Evolutionary conservation across 2,113 vertebrate genomes (phyloP).

Genomic region (Narcine bancroftii): DNA sequence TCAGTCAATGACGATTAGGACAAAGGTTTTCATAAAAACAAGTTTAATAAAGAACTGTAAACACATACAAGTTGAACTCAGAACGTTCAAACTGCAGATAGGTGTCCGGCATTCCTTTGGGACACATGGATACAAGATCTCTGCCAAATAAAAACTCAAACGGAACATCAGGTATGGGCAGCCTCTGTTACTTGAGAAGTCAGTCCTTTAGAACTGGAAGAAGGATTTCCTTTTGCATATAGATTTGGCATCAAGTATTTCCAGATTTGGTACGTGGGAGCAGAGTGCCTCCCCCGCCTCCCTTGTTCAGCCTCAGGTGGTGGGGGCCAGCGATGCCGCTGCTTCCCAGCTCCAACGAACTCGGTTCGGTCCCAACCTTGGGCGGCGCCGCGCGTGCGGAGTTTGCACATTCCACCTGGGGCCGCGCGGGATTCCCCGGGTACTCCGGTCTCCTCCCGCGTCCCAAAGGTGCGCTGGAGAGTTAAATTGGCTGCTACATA

Average conservation of each 20-base stretch:
- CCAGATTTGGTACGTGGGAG: not conserved
- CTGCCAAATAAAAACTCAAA: not conserved
- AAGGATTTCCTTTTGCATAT: not conserved
- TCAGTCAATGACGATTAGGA: not conserved
- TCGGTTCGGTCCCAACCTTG: no score
- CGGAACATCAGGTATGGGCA: not conserved
- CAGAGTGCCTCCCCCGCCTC: not conserved
- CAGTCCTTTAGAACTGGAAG: not conserved
- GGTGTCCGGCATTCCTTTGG: not conserved
- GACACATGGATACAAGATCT: not conserved
- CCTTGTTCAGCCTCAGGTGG: no score
- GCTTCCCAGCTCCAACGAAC: no score
- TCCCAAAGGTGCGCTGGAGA: no score
- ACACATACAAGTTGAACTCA: not conserved
- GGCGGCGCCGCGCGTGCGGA: no score
- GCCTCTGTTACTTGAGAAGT: not conserved
- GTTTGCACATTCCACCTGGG: no score
- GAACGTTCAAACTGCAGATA: not conserved
- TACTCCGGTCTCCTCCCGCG: no score
- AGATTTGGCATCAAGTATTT: not conserved
- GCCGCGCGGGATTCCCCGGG: no score
- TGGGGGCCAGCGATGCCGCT: no score
- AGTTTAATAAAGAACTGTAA: conserved; percentile 11
- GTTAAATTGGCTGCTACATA: no score
- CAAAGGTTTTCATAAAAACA: not conserved